A percentile compares a stretch with the other conserved stretches of the same genome.
Conservation (phyloP, 2,797 vertebrate genomes). For the Silurus lanzhouensis region DNA sequence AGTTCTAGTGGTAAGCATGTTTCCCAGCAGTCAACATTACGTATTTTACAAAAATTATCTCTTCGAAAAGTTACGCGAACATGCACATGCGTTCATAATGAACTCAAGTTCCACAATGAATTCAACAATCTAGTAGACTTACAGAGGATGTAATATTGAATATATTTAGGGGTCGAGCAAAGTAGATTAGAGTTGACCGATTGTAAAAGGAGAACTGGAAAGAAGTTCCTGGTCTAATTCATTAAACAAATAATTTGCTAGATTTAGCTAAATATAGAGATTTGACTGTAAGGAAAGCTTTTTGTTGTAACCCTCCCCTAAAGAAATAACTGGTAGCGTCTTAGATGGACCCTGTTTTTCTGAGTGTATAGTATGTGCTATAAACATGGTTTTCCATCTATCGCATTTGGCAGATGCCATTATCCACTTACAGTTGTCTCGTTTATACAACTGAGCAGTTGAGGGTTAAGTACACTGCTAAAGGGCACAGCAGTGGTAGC, state of each 20-base stretch:
- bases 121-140: not conserved
- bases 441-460: no score
- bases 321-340: not conserved
- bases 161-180: not conserved
- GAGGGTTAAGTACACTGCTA: no score
- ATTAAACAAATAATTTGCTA: no score
- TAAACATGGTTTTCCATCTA: not conserved
- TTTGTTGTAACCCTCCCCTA: not conserved
- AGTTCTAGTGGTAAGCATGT: conserved; percentile 78
- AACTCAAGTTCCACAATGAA: not conserved
- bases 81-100: not conserved
- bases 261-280: no score
- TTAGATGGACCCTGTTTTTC: not conserved
- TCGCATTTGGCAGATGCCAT: no score
- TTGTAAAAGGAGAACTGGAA: not conserved
- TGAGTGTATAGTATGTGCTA: not conserved
- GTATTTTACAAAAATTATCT: not conserved
- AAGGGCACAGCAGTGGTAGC: no score
- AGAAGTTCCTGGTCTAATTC: not conserved
- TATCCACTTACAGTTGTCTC: no score
- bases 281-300: not conserved
- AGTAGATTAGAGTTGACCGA: not conserved
- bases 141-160: not conserved
- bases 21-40: not conserved
- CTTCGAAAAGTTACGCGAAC: not conserved